phyloP scores from a whole-genome alignment of 2,888 invertebrate genomes.

The Elaeidobius kamerunicus region DNA sequence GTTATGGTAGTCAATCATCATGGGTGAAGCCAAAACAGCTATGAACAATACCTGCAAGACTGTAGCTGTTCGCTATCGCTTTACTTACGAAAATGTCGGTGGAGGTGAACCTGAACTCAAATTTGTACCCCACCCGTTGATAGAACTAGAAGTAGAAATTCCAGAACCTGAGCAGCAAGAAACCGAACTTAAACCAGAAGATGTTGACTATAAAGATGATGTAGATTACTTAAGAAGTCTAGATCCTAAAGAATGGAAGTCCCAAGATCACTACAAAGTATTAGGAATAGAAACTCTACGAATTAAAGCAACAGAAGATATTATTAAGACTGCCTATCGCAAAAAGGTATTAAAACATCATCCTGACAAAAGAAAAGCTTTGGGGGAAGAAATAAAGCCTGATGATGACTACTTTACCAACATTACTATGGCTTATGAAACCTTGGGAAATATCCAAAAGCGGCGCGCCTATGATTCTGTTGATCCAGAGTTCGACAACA shows the following conservation, averaged over 20 bases:
- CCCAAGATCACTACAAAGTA: conserved; percentile 96
- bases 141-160: conserved; percentile 41
- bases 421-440: conserved; percentile 97
- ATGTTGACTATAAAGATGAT: conserved; percentile 65
- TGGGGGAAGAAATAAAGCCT: conserved; percentile 80
- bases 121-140: conserved; percentile 45
- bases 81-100: conserved; percentile 41
- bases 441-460: conserved; percentile 73
- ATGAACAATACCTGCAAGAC: conserved; percentile 41
- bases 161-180: conserved; percentile 43
- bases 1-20: conserved; percentile 36
- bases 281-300: conserved; percentile 83
- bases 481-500: conserved; percentile 91
- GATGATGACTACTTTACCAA: conserved; percentile 98
- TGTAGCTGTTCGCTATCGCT: conserved; percentile 47
- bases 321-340: conserved; percentile 91
- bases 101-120: conserved; percentile 41
- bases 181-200: conserved; percentile 39
- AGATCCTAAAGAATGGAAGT: conserved; percentile 96
- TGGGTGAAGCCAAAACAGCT: conserved; percentile 44
- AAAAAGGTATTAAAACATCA: conserved; percentile 92
- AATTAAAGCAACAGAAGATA: conserved; percentile 83
- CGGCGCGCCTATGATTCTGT: conserved; percentile 94
- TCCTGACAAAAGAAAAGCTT: conserved; percentile 94
- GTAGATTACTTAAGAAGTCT: conserved; percentile 80